Percentiles rank a stretch among this genome's conserved stretches.
Conservation (phyloP, 2,113 vertebrate genomes). For the Tragelaphus buxtoni region DNA sequence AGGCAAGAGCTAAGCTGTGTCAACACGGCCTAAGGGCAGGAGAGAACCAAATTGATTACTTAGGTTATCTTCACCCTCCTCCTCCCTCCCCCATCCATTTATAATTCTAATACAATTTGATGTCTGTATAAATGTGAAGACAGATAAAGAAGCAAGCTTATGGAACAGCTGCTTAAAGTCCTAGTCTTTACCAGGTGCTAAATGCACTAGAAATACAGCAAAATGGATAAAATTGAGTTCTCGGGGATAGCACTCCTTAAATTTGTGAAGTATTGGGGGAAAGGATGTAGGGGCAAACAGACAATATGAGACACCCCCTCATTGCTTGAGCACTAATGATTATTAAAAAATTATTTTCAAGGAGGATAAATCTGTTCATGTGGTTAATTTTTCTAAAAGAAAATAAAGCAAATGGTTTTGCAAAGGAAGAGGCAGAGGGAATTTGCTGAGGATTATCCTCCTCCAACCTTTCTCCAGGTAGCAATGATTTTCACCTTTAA, state of each 20-base stretch:
- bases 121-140: background rate
- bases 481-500: background rate
- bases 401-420: background rate
- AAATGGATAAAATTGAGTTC: background rate
- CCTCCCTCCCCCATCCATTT: background rate
- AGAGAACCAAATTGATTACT: conserved; percentile 41
- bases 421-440: background rate
- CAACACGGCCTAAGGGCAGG: conserved; percentile 36
- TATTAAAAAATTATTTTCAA: conserved; percentile 21
- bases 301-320: background rate
- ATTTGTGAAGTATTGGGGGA: background rate
- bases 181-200: background rate
- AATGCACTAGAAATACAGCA: background rate
- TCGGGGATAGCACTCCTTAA: background rate
- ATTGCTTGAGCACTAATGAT: background rate
- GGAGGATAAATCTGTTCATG: background rate
- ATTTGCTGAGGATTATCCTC: background rate
- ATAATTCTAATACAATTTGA: conserved; percentile 30
- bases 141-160: conserved; percentile 4
- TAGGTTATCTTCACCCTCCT: background rate
- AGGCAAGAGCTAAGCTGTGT: conserved; percentile 48
- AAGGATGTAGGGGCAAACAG: background rate
- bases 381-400: conserved; percentile 29
- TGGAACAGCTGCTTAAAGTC: background rate
- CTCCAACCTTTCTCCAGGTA: background rate